phyloP scores from a whole-genome alignment of 2,113 vertebrate genomes.

The Microtus pennsylvanicus region DNA sequence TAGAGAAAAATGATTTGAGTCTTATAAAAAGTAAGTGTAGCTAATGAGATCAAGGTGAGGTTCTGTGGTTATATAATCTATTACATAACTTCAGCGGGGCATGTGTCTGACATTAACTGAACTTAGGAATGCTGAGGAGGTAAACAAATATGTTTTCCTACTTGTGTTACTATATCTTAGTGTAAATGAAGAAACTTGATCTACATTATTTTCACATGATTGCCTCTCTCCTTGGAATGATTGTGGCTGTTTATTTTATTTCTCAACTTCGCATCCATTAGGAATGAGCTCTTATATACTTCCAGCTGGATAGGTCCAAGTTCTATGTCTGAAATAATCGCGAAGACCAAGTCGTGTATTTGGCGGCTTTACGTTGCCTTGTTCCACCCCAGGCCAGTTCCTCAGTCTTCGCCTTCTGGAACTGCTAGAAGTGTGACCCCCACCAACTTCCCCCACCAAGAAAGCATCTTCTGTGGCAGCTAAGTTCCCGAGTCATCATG shows the following conservation, averaged over 20 bases:
- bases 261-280: conserved; percentile 64
- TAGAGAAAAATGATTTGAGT: conserved; percentile 34
- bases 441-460: not conserved
- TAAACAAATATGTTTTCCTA: conserved; percentile 73
- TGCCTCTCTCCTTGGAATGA: conserved; percentile 54
- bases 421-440: not conserved
- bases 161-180: conserved; percentile 63
- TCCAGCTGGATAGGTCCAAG: conserved; percentile 34
- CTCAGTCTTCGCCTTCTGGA: not conserved
- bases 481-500: conserved; percentile 9
- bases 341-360: conserved; percentile 21
- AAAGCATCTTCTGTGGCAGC: not conserved
- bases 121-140: conserved; percentile 64
- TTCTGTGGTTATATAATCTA: conserved; percentile 71
- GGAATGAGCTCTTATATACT: conserved; percentile 35
- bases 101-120: conserved; percentile 47
- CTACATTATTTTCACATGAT: conserved; percentile 60
- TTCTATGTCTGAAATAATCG: conserved; percentile 37
- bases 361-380: not conserved
- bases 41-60: conserved; percentile 58
- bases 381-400: not conserved
- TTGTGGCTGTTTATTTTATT: conserved; percentile 42
- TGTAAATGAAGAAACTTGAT: conserved; percentile 77
- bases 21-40: conserved; percentile 55
- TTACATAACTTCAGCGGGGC: conserved; percentile 66